phyloP scores from a whole-genome alignment of 2,113 vertebrate genomes.

The Mohoua ochrocephala region DNA sequence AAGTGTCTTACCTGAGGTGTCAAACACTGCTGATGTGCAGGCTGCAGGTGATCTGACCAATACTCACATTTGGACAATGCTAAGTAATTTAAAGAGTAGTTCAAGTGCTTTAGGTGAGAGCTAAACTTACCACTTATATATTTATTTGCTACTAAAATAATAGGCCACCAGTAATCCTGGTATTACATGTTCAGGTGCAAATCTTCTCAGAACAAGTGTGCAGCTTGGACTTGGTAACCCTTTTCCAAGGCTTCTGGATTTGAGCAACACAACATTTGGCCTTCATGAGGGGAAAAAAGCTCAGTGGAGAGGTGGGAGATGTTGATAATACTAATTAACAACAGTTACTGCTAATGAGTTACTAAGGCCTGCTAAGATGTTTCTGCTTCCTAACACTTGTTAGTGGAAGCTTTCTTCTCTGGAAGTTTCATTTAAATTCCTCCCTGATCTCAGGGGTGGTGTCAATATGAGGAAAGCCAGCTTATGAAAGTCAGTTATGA shows the following conservation, averaged over 20 bases:
- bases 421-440: fast-evolving
- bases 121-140: background rate
- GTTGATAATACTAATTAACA: no score
- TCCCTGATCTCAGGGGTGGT: background rate
- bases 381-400: background rate
- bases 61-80: background rate
- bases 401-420: background rate
- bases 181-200: fast-evolving
- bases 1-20: background rate
- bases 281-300: background rate
- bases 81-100: background rate
- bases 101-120: background rate
- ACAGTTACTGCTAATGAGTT: background rate
- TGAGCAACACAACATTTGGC: background rate
- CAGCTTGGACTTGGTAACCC: background rate
- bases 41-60: background rate
- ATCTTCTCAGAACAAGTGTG: background rate
- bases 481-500: background rate
- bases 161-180: background rate
- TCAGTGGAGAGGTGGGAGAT: background rate
- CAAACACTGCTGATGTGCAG: background rate
- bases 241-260: background rate
- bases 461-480: fast-evolving
- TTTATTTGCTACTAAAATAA: background rate
- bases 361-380: background rate